Conservation (phyloP, 2,797 vertebrate species). For the Lycodopsis pacificus region DNA sequence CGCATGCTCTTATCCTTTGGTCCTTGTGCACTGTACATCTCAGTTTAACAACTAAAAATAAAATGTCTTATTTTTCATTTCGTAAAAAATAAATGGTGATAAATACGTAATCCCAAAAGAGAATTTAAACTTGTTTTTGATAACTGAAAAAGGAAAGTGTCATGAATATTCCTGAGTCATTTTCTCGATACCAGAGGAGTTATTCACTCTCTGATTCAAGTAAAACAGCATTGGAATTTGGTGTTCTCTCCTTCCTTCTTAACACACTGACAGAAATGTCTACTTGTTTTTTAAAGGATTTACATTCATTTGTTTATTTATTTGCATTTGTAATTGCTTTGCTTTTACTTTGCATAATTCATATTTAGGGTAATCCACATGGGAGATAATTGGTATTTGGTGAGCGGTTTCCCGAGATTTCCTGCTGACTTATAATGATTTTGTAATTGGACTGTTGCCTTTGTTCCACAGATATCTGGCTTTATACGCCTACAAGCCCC, state of each 20-base stretch:
- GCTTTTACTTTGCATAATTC: conserved; percentile 23
- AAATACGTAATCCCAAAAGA: background rate
- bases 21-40: conserved; percentile 9
- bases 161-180: conserved; percentile 15
- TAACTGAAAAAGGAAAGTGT: background rate
- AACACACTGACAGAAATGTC: conserved; percentile 6
- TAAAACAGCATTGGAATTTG: background rate
- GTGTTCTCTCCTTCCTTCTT: background rate
- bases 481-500: conserved; percentile 97
- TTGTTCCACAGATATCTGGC: conserved; percentile 91
- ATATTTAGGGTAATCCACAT: conserved; percentile 26
- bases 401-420: conserved; percentile 25
- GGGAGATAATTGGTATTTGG: conserved; percentile 14
- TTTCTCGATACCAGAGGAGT: background rate
- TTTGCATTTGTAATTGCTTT: conserved; percentile 23
- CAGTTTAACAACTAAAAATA: conserved; percentile 17
- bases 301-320: conserved; percentile 17
- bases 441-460: conserved; percentile 23
- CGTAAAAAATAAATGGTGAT: background rate
- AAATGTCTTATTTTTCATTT: background rate
- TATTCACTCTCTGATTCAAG: conserved; percentile 16
- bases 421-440: conserved; percentile 6
- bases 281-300: conserved; percentile 3
- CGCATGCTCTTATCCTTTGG: conserved; percentile 7
- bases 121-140: conserved; percentile 2